phyloP scores from a whole-genome alignment of 2,797 vertebrate species.

The Furcifer pardalis region DNA sequence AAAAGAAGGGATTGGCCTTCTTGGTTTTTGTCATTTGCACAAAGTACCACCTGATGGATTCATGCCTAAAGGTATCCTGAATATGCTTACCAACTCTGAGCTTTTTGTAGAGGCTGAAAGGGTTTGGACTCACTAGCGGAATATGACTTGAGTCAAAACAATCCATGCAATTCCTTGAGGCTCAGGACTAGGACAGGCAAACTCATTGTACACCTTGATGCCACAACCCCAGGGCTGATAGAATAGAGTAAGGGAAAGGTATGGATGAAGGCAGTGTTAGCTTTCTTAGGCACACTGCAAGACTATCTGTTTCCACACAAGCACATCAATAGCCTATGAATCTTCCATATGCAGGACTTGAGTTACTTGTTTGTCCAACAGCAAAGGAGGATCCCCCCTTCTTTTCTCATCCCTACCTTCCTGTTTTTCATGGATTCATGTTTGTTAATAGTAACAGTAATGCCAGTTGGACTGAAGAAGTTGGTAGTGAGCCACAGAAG shows the following conservation, averaged over 20 bases:
- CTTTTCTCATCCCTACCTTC: neutral
- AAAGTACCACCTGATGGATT: neutral
- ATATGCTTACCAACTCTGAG: neutral
- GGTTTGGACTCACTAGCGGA: neutral
- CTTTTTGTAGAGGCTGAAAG: neutral
- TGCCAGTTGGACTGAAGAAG: neutral
- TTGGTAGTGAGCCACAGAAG: neutral
- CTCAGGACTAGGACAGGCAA: neutral
- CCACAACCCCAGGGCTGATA: neutral
- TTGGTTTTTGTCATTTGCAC: neutral
- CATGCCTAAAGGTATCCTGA: neutral
- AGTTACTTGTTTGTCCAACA: neutral
- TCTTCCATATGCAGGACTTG: neutral
- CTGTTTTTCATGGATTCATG: neutral
- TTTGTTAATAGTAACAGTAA: neutral
- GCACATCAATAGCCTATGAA: neutral
- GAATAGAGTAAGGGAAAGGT: too few relatives aligned
- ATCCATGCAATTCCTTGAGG: neutral
- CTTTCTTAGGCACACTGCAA: too few relatives aligned
- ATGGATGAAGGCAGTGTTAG: too few relatives aligned
- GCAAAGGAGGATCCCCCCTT: neutral
- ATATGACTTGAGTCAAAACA: neutral
- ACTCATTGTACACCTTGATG: neutral
- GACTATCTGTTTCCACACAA: neutral
- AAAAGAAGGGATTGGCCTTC: neutral